Evolutionary conservation across 2,113 vertebrate species (phyloP), one percentile per base, ranked within the genome.

Genomic region (Xenopus borealis): DNA sequence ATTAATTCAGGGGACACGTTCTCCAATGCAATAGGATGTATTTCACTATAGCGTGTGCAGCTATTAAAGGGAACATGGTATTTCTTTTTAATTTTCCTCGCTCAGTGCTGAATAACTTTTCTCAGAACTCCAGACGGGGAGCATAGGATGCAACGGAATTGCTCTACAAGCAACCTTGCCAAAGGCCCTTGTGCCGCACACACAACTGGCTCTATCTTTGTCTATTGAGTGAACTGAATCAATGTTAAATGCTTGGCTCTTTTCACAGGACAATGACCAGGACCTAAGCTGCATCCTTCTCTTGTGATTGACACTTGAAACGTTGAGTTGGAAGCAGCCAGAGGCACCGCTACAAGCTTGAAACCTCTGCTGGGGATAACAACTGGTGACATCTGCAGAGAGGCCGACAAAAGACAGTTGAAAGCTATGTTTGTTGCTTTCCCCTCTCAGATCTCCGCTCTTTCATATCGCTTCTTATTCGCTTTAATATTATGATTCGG

Each of bases 271-370:
- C 94, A 96, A 94, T 97, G 94, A 95, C 94, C 94, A 93, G 89
- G 93, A 92, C 92, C 92, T 91, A 90, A 93, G 91, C 90, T 91
- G 89, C 87, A 92, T 93, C 94, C 93, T 94, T 93, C 92, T 91
- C 85, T 89, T 92, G 90, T 96, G 95, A 95, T 95, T 98, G 96
- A 95, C 96, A 98, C 96, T 98, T 98, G 94, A 98, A 98, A 97
- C 95, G 91, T 95, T 92, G 93, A 92, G 87, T 90, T 91, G 93
- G 92, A 96, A 94, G 92, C 88, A 95, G 95, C 96, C 94, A 94
- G 93, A 93, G 96, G 95, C 95, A 83, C 94, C 90, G 95, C 95
- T 96, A 95, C 93, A 89, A 94, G 94, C 94, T 92, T 88, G 93
- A 94, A 92, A 90, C 90, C 94, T 95, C 93, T 93, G 90, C 94